These are phyloP conservation scores for Odontocolon sp. DNA, from an alignment of 2,888 invertebrate species.

Conservation along the genomic window DNA sequence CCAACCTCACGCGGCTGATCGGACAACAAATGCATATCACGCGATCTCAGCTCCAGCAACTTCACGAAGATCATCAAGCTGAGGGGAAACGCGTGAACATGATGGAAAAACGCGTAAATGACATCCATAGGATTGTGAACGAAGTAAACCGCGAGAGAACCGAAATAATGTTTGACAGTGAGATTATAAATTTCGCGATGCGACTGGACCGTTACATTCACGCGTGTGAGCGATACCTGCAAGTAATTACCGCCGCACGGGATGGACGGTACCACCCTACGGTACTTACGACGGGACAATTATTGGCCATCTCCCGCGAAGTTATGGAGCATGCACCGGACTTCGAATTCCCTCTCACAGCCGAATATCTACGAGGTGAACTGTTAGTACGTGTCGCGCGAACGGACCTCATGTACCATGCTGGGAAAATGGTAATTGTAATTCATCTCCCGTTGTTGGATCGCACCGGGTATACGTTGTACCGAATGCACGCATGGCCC, in stretches of 20 bases:
- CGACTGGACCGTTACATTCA: no score
- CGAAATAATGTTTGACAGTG: no score
- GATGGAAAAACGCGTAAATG: neutral
- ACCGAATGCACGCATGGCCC: neutral
- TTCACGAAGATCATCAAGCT: slow-evolving; percentile 7
- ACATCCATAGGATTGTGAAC: neutral
- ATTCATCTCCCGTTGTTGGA: neutral
- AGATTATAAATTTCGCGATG: no score
- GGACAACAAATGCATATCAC: slow-evolving; percentile 5
- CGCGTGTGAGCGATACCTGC: no score
- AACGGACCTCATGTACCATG: no score
- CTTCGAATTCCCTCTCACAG: neutral
- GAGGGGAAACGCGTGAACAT: no score
- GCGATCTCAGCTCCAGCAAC: neutral
- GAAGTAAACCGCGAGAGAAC: neutral
- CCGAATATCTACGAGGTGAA: neutral
- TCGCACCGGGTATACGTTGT: neutral
- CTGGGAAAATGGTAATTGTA: no score
- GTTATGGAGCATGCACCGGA: no score
- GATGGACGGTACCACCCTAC: no score
- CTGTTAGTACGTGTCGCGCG: neutral
- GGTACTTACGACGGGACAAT: no score
- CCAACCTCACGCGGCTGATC: slow-evolving; percentile 10
- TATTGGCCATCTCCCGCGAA: no score
- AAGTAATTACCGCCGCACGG: no score